A percentile compares a stretch with the other conserved stretches of the same genome.
phyloP scores from a whole-genome alignment of 2,888 invertebrate genomes.

The Schizaphis graminum region DNA sequence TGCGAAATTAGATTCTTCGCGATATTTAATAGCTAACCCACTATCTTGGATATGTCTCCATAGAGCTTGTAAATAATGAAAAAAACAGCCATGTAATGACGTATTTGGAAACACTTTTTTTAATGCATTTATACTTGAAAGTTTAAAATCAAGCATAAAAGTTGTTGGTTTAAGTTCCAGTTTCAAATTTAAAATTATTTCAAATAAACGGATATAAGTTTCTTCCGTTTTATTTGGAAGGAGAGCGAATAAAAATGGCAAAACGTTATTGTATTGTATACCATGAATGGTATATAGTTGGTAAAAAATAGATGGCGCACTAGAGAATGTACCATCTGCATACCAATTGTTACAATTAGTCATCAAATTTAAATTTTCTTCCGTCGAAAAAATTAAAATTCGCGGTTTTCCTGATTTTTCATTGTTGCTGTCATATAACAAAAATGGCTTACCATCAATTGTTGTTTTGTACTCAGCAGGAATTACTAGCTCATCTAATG shows the following conservation, averaged over 20 bases:
- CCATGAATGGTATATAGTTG: not conserved
- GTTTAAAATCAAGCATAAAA: no score
- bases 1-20: not conserved
- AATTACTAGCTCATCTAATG: not conserved
- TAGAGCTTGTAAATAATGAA: not conserved
- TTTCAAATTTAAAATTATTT: conserved; percentile 1
- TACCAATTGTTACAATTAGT: not conserved
- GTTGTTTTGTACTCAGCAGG: not conserved
- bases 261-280: not conserved
- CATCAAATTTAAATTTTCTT: not conserved
- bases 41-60: not conserved
- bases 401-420: not conserved
- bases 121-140: not conserved
- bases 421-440: not conserved
- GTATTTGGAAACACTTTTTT: conserved; percentile 9
- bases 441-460: conserved; percentile 8
- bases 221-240: conserved; percentile 18
- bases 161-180: not conserved
- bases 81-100: not conserved
- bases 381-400: not conserved
- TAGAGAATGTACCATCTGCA: not conserved
- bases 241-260: not conserved
- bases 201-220: conserved; percentile 1
- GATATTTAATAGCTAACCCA: not conserved
- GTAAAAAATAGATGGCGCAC: not conserved